These are phyloP conservation scores for Ciconia boyciana DNA, from an alignment of 2,113 vertebrate genomes.

Conservation along the genomic window DNA sequence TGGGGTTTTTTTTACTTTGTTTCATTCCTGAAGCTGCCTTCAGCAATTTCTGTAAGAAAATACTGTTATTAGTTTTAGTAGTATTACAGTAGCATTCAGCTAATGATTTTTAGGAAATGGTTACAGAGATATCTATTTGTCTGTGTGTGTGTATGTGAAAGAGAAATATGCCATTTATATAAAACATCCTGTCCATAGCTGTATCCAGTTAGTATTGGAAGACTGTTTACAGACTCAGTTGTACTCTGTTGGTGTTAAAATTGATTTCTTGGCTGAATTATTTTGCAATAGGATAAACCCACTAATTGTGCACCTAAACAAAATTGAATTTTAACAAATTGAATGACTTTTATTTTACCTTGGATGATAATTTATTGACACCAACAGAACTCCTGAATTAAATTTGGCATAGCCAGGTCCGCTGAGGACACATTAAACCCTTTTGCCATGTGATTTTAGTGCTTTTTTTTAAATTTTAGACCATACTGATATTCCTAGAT, in stretches of 20 bases:
- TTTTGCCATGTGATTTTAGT: slow-evolving; percentile 46
- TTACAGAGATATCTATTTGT: slow-evolving; percentile 3
- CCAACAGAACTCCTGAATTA: slow-evolving; percentile 72
- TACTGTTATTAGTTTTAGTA: background rate
- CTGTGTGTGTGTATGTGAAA: background rate
- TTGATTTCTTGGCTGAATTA: slow-evolving; percentile 68
- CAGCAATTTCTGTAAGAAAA: slow-evolving; percentile 25
- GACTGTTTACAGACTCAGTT: slow-evolving; percentile 36
- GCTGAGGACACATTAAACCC: slow-evolving; percentile 30
- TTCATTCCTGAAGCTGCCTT: slow-evolving; percentile 10
- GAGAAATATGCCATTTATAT: slow-evolving; percentile 19
- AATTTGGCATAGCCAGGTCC: slow-evolving; percentile 52
- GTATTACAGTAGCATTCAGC: background rate
- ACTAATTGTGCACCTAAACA: slow-evolving; percentile 68
- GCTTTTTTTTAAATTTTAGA: slow-evolving; percentile 50
- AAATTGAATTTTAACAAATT: slow-evolving; percentile 66
- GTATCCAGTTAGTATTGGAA: slow-evolving; percentile 45
- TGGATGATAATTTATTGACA: slow-evolving; percentile 73
- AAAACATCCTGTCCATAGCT: slow-evolving; percentile 2
- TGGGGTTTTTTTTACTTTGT: background rate
- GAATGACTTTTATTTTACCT: slow-evolving; percentile 75
- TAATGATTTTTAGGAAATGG: background rate
- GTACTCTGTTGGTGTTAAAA: slow-evolving; percentile 31
- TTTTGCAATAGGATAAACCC: slow-evolving; percentile 61
- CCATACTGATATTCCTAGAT: slow-evolving; percentile 46